A percentile compares a stretch with the other conserved stretches of the same genome.
phyloP scores from a whole-genome alignment of 2,797 vertebrate genomes.

The Zalophus californianus region DNA sequence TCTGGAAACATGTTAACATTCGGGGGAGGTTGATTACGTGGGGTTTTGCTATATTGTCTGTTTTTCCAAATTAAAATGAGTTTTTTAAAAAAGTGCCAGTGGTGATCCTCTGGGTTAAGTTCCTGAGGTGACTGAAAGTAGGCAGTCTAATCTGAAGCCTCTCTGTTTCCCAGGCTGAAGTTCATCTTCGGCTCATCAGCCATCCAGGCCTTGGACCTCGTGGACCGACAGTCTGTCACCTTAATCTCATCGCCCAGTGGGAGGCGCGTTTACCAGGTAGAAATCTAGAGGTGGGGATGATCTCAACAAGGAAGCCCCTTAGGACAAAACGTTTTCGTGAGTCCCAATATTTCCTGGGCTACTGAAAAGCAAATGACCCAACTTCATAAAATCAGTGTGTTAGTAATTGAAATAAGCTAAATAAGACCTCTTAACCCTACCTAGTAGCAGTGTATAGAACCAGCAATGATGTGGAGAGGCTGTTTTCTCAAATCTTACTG shows the following conservation, averaged over 20 bases:
- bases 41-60: background rate
- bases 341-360: background rate
- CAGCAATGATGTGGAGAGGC: background rate
- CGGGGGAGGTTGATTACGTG: background rate
- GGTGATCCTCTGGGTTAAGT: background rate
- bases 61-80: slow-evolving; percentile 52
- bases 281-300: background rate
- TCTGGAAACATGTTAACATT: slow-evolving; percentile 6
- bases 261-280: slow-evolving; percentile 93
- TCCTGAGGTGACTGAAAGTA: background rate
- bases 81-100: background rate
- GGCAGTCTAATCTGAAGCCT: slow-evolving; percentile 31
- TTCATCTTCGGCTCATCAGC: slow-evolving; percentile 95
- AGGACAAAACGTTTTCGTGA: background rate
- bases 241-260: slow-evolving; percentile 93
- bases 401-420: slow-evolving; percentile 31
- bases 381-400: slow-evolving; percentile 45
- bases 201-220: slow-evolving; percentile 94
- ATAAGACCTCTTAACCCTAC: background rate
- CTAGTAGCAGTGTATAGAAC: background rate
- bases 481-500: background rate
- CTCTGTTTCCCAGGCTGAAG: slow-evolving; percentile 90
- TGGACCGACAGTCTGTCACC: slow-evolving; percentile 93
- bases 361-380: slow-evolving; percentile 45
- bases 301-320: background rate